These are phyloP conservation scores for Choristoneura rosaceana DNA, from an alignment of 2,888 invertebrate species.

Conservation along the genomic window DNA sequence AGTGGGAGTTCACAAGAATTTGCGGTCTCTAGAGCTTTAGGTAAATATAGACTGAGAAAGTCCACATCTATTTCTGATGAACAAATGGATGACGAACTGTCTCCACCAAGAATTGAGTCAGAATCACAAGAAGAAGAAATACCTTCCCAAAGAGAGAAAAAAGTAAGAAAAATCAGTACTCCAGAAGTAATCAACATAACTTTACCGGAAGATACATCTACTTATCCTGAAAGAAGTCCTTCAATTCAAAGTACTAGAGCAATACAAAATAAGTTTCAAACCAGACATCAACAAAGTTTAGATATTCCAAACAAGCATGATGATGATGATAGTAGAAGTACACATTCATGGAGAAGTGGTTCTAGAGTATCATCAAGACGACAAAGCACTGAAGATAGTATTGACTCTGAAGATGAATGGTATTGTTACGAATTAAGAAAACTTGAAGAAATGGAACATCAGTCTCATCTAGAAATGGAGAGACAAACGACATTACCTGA, in stretches of 20 bases:
- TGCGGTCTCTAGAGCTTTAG: conserved; percentile 92
- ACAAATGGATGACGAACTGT: conserved; percentile 83
- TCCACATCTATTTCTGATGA: conserved; percentile 90
- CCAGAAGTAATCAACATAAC: conserved; percentile 73
- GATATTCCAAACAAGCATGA: conserved; percentile 92
- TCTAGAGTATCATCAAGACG: conserved; percentile 94
- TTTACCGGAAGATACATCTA: conserved; percentile 79
- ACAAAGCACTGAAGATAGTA: conserved; percentile 96
- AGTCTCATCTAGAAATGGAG: conserved; percentile 88
- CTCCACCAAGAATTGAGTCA: conserved; percentile 68
- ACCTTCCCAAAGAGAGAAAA: conserved; percentile 64
- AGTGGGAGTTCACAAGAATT: conserved; percentile 92
- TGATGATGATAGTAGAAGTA: conserved; percentile 94
- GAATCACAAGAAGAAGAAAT: conserved; percentile 63
- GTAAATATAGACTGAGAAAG: conserved; percentile 91
- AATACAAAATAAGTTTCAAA: conserved; percentile 86
- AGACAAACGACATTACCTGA: conserved; percentile 87
- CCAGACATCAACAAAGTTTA: conserved; percentile 90
- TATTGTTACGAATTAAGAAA: conserved; percentile 95
- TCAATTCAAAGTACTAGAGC: conserved; percentile 87
- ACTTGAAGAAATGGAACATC: conserved; percentile 93
- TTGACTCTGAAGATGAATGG: conserved; percentile 97
- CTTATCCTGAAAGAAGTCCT: conserved; percentile 87
- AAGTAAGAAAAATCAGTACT: conserved; percentile 63
- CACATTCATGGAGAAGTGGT: conserved; percentile 94